Evolutionary conservation across 2,888 invertebrate species (phyloP), one percentile per base, ranked within the genome.

Genomic region (Heterodera filipjevi): DNA sequence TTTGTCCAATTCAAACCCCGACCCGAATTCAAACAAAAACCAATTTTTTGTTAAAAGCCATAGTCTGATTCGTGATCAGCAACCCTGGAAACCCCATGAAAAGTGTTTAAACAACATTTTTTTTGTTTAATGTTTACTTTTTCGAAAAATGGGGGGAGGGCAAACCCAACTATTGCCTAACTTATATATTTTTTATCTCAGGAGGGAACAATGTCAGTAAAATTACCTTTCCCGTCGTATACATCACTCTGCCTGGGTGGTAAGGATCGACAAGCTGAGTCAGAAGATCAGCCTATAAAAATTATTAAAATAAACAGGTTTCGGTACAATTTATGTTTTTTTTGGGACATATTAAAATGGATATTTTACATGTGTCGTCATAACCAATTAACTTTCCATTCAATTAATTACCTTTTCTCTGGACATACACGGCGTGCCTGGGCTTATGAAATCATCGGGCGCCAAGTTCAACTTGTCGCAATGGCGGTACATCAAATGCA

Each of bases 401-500:
- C n/a, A 27, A 39, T 71, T 71, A 3, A 16, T 49, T 66, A 79
- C 79, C 72, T 81, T 81, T 32, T 79, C 59, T 71, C 68, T 71
- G 77, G 70, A 66, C 82, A 82, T 82, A 71, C 82, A 82, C 46
- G 84, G 84, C 27, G 64, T 39, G 22, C 81, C 81, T 10, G 77
- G 59, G 16, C 27, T 16, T 66, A 81, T 59, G 39, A 77, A 79
- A 39, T 79, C 81, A 27, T 75, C 72, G 22, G 82, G 81, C 2
- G 81, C 82, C 35, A 84, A 72, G 35, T 82, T 74, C n/a, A 84
- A 44, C 27, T 81, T 82, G 39, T 82, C 82, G 64, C 82, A 82
- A 68, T 82, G 77, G 10, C 84, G 76, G 39, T 82, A 79, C 84
- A 84, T 84, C 66, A 80, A 75, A 66, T 81, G 81, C n/a, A 66